These are phyloP conservation scores for Himalopsyche tibetana DNA, from an alignment of 2,888 invertebrate species.

Conservation along the genomic window DNA sequence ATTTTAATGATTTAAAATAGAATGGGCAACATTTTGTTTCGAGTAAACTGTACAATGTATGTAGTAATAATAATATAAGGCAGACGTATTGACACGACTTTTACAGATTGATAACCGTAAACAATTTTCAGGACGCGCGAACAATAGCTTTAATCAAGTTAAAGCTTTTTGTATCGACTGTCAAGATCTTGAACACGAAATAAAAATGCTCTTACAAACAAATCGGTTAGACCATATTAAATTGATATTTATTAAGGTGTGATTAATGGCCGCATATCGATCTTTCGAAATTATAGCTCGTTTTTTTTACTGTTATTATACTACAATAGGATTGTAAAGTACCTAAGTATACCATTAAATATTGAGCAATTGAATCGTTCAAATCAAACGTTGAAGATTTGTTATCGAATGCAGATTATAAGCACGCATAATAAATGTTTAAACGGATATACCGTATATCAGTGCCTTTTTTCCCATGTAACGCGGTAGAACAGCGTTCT, in stretches of 20 bases:
- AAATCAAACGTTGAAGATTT: background rate
- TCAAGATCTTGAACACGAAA: constrained; percentile 39
- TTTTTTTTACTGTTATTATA: background rate
- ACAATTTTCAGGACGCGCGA: constrained; percentile 56
- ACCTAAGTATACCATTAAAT: background rate
- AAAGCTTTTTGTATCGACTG: constrained; percentile 2
- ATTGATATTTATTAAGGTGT: constrained; percentile 44
- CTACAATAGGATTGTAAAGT: background rate
- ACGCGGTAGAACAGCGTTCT: too few relatives aligned
- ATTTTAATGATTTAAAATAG: too few relatives aligned
- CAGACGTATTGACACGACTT: constrained; percentile 38
- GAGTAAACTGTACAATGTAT: background rate
- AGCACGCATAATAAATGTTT: background rate
- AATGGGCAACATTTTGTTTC: too few relatives aligned
- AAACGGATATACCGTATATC: too few relatives aligned
- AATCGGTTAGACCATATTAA: constrained; percentile 49
- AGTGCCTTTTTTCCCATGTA: too few relatives aligned
- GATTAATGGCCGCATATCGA: constrained; percentile 47
- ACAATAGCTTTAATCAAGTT: constrained; percentile 60
- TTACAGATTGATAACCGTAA: constrained; percentile 51
- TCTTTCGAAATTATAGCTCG: constrained; percentile 7
- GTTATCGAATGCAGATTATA: too few relatives aligned
- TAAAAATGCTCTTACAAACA: constrained; percentile 9
- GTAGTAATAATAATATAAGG: background rate
- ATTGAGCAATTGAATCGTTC: background rate